Conservation (phyloP, 2,888 invertebrate species). For the Drosophila niveifrons region DNA sequence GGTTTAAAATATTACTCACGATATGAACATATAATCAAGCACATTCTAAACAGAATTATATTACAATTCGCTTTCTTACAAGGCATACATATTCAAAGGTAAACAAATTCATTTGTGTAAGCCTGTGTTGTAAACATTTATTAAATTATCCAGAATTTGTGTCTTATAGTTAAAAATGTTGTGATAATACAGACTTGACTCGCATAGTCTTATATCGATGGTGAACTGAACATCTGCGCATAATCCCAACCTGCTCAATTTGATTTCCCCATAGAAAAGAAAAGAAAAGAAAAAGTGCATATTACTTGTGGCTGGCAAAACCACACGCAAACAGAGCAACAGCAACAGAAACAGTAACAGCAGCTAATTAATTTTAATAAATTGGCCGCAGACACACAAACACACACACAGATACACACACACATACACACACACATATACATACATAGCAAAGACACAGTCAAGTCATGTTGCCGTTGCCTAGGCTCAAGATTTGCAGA, state of each 20-base stretch:
- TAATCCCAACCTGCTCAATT: slow-evolving; percentile 12
- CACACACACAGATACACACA: slow-evolving; percentile 22
- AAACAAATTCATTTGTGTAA: too few species aligned
- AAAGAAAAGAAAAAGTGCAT: slow-evolving; percentile 47
- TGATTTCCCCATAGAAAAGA: slow-evolving; percentile 9
- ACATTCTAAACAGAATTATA: too few species aligned
- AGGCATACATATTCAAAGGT: too few species aligned
- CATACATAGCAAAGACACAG: slow-evolving; percentile 6
- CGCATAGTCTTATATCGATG: background rate
- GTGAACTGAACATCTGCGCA: slow-evolving; percentile 23
- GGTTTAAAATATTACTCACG: too few species aligned
- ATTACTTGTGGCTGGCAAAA: slow-evolving; percentile 58
- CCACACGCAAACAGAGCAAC: slow-evolving; percentile 67
- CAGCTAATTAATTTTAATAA: slow-evolving; percentile 82
- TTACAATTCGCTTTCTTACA: too few species aligned
- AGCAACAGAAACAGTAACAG: slow-evolving; percentile 58
- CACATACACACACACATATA: background rate
- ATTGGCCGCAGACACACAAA: slow-evolving; percentile 69
- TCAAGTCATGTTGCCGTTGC: slow-evolving; percentile 23
- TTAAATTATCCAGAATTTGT: too few species aligned
- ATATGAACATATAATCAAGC: too few species aligned
- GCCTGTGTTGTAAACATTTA: too few species aligned
- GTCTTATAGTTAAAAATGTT: too few species aligned
- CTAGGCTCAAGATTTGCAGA: slow-evolving; percentile 42
- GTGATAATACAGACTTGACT: background rate